A percentile compares a stretch with the other conserved stretches of the same genome.
Evolutionary conservation across 2,113 vertebrate species (phyloP).

Genomic region (Emydura subglobosa): DNA sequence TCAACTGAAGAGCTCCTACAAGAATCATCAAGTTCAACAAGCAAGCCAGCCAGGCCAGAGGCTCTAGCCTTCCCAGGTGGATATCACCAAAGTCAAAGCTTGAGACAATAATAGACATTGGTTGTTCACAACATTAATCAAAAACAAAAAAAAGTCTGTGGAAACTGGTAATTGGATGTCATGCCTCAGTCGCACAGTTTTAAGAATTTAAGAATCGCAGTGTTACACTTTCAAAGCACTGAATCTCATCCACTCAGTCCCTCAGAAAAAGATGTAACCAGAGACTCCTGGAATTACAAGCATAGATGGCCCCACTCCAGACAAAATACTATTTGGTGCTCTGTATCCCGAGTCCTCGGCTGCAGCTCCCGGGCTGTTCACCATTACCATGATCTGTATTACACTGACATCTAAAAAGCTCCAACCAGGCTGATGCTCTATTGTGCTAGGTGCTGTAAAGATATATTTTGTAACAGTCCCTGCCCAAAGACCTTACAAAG

Average conservation of each 20-base stretch:
- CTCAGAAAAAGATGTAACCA: background rate
- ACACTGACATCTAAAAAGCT: background rate
- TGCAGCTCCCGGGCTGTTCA: background rate
- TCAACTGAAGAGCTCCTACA: background rate
- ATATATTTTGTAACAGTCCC: background rate
- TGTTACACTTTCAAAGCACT: background rate
- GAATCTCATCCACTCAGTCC: background rate
- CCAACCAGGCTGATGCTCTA: background rate
- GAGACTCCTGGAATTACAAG: background rate
- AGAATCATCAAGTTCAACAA: background rate
- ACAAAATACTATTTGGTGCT: background rate
- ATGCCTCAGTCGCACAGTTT: background rate
- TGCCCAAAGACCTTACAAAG: background rate
- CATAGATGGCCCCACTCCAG: background rate
- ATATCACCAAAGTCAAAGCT: background rate
- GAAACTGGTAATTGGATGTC: background rate
- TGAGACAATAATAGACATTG: background rate
- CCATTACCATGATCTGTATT: background rate
- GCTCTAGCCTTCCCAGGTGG: background rate
- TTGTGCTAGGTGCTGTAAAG: background rate
- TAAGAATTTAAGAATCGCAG: background rate
- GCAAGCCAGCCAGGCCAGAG: background rate
- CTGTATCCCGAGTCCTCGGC: background rate
- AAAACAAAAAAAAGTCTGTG: background rate
- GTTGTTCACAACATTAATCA: background rate